Percentiles rank a stretch among this genome's conserved stretches.
phyloP scores from a whole-genome alignment of 2,888 invertebrate genomes.

The Aphrophora alni region DNA sequence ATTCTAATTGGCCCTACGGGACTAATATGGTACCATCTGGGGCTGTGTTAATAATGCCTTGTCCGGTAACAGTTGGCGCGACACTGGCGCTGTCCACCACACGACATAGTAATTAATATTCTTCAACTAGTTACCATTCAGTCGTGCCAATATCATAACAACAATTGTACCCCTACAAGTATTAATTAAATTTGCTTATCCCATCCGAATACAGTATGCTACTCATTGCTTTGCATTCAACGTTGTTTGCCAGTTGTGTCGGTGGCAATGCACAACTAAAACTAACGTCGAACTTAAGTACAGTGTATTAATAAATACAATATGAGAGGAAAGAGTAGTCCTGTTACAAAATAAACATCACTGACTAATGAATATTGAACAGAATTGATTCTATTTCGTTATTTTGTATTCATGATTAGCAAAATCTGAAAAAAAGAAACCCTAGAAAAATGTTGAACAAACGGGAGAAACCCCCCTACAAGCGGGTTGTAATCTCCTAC shows the following conservation, averaged over 20 bases:
- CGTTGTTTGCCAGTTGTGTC: neutral
- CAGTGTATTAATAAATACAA: too few species aligned
- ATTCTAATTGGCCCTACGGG: constrained; percentile 9
- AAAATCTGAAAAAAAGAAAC: too few species aligned
- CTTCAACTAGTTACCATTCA: constrained; percentile 24
- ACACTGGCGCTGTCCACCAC: constrained; percentile 25
- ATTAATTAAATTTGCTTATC: neutral
- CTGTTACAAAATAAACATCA: too few species aligned
- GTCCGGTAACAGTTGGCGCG: neutral
- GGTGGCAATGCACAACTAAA: neutral
- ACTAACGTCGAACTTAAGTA: too few species aligned
- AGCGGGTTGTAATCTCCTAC: too few species aligned
- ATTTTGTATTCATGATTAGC: too few species aligned
- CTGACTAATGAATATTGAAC: too few species aligned
- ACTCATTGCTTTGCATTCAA: neutral
- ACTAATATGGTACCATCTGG: neutral
- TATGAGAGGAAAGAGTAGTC: too few species aligned
- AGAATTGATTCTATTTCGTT: too few species aligned
- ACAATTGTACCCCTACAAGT: neutral
- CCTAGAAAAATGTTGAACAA: too few species aligned
- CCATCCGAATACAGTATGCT: neutral
- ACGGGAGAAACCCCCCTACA: too few species aligned
- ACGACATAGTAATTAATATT: constrained; percentile 35
- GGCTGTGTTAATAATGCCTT: constrained; percentile 29
- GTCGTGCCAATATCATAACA: constrained; percentile 4